Conservation (phyloP, 2,888 invertebrate species). For the Argyresthia albistria region DNA sequence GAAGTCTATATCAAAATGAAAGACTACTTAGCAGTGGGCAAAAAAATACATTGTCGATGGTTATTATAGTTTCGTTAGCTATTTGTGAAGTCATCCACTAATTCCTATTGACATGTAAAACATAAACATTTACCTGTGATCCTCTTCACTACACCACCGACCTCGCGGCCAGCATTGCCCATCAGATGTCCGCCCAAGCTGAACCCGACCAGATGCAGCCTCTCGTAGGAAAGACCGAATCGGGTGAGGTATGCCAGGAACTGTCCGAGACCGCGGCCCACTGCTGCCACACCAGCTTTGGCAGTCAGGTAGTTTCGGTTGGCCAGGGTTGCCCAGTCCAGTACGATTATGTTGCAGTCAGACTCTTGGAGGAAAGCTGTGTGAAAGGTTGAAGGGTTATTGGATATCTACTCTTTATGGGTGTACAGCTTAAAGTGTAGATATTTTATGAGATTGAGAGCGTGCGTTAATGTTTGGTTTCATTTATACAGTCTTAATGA, state of each 20-base stretch:
- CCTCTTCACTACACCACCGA: constrained; percentile 28
- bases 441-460: no score
- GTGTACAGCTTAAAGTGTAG: no score
- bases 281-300: constrained; percentile 26
- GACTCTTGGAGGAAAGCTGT: constrained; percentile 31
- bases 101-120: background rate
- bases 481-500: no score
- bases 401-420: no score
- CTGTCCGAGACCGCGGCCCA: constrained; percentile 31
- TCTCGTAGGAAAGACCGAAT: constrained; percentile 27
- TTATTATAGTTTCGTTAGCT: no score
- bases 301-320: constrained; percentile 40
- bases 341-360: constrained; percentile 49
- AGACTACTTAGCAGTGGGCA: no score
- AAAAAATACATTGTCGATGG: no score
- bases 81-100: no score
- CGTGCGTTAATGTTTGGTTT: no score
- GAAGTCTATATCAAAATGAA: no score
- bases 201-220: constrained; percentile 50
- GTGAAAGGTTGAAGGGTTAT: no score
- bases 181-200: constrained; percentile 57
- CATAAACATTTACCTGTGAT: constrained; percentile 34
- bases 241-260: constrained; percentile 32
- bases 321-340: constrained; percentile 51
- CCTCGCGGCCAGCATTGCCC: constrained; percentile 41